Base-by-base conservation (phyloP, 2,113 vertebrate species). In the Brachypodius melanocephalos region DNA sequence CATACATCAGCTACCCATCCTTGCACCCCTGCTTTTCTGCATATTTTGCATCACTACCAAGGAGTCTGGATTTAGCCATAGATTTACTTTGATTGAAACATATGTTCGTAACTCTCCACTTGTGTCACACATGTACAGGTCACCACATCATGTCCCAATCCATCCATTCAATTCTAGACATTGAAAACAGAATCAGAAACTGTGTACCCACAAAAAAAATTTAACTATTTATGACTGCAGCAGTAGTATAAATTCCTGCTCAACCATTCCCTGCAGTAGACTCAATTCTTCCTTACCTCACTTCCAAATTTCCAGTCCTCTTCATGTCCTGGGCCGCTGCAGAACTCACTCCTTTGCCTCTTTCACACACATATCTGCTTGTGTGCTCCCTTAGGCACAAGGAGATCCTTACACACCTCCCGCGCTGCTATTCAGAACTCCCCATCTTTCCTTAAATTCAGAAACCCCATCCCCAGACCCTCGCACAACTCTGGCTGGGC, bases 71-170 rank as follows among this genome's bases (percentile, higher is more conserved):
- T 2, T 28, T 16, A 28, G 48, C 34, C 43, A 28, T 0, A 1
- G 31, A 66, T 67, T 67, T 52, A 36, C 28, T 73, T 3, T 5
- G 11, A 42, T 0, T 31, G 52, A 59, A 89, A 26, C 17, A 45
- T 6, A 0, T 2, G 11, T 69, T 49, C 1, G 0, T 12, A 45
- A 73, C 25, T 65, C 45, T 38, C 57, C 40, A 36, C 17, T 49
- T 40, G 12, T 6, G 1, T 24, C 55, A 24, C 14, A 1, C 2
- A 16, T 14, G 6, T 8, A 17, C 12, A 16, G 1, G 29, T 86
- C 62, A 82, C 8, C 19, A 63, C 24, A 42, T 14, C 0, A 0
- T 25, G 22, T 10, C 54, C 42, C 45, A 66, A 31, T 57, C 28
- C 54, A 61, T 12, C 48, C 29, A 46, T 62, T 12, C 48, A 26